Percentiles rank a stretch among this genome's conserved stretches.
Conservation (phyloP, 2,113 vertebrate species). For the Glareola pratincola region DNA sequence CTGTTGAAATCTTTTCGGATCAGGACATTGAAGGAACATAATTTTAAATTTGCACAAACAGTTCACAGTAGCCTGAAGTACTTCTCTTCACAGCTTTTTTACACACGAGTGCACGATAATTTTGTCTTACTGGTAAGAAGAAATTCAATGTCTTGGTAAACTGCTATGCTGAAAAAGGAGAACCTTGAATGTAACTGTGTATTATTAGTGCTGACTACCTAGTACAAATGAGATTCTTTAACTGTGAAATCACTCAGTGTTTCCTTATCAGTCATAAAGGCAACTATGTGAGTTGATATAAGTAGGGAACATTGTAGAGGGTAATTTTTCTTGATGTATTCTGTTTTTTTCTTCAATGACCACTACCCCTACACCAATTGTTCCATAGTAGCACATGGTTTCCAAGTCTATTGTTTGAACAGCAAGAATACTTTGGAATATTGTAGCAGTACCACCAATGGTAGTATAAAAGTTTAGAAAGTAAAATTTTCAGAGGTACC, state of each 20-base stretch:
- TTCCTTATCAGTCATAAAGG: not conserved
- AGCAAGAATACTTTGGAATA: not conserved
- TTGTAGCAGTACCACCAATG: not conserved
- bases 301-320: not conserved
- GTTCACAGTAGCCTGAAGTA: not conserved
- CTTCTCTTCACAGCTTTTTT: not conserved
- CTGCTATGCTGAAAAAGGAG: not conserved
- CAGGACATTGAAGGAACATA: not conserved
- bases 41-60: not conserved
- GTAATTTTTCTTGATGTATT: not conserved
- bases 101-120: accelerated
- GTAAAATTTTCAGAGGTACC: not conserved
- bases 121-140: not conserved
- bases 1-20: not conserved
- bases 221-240: not conserved
- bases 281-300: not conserved
- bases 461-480: not conserved
- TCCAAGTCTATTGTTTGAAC: not conserved
- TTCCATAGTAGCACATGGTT: not conserved
- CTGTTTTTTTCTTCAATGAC: not conserved
- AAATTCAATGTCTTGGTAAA: not conserved
- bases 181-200: not conserved
- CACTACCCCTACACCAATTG: not conserved
- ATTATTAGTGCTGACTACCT: not conserved
- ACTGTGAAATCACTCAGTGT: not conserved